A percentile compares a stretch with the other conserved stretches of the same genome.
These are phyloP conservation scores for Nothura maculosa DNA, from an alignment of 2,797 vertebrate species.

Conservation along the genomic window DNA sequence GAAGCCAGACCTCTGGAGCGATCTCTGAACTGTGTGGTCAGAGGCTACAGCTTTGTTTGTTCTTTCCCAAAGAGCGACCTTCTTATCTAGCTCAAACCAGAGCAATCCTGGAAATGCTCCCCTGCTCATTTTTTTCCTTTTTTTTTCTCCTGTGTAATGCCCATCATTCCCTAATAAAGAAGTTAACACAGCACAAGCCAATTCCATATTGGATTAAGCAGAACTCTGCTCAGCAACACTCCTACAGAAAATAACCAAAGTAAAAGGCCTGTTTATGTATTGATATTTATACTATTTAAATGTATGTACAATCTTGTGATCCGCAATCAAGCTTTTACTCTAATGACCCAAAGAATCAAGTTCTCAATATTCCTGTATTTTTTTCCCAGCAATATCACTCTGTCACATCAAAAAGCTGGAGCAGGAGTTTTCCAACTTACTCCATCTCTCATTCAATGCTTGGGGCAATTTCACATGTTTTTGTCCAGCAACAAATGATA, in stretches of 20 bases:
- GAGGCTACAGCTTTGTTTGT: neutral
- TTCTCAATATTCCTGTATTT: neutral
- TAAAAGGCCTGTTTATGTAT: slow-evolving; percentile 15
- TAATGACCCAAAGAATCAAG: neutral
- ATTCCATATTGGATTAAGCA: neutral
- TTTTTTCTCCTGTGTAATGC: neutral
- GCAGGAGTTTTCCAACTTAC: slow-evolving; percentile 42
- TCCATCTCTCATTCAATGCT: neutral
- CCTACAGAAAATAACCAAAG: slow-evolving; percentile 17
- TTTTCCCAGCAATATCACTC: slow-evolving; percentile 19
- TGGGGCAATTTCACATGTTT: slow-evolving; percentile 14
- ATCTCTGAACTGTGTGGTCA: slow-evolving; percentile 36
- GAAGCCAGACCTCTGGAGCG: neutral
- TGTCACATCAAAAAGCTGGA: slow-evolving; percentile 20
- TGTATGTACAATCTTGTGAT: neutral
- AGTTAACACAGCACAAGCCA: neutral
- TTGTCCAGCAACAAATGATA: neutral
- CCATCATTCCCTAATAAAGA: slow-evolving; percentile 1
- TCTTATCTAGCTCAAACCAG: slow-evolving; percentile 5
- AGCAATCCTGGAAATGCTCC: neutral
- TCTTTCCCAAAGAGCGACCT: neutral
- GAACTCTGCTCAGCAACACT: slow-evolving; percentile 49
- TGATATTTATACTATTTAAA: neutral
- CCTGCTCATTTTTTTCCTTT: neutral
- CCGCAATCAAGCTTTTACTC: neutral